phyloP scores from a whole-genome alignment of 2,797 vertebrate genomes.

The Trachurus trachurus region DNA sequence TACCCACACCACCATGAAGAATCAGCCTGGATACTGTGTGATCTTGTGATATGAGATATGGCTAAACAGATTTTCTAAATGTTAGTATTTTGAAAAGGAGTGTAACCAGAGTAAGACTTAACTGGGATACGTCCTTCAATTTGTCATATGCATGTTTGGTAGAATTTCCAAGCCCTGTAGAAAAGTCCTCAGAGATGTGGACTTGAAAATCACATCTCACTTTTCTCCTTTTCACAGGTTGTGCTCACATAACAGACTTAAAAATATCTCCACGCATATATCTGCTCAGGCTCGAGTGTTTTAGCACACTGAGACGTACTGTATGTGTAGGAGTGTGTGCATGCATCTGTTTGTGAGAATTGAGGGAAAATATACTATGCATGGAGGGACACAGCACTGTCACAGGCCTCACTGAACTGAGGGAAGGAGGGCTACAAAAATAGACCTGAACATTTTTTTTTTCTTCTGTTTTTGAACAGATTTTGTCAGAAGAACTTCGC shows the following conservation, averaged over 20 bases:
- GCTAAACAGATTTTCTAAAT: too few relatives aligned
- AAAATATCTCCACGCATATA: slow-evolving; percentile 52
- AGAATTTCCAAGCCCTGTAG: slow-evolving; percentile 18
- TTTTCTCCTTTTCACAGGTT: slow-evolving; percentile 43
- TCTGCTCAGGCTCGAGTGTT: slow-evolving; percentile 31
- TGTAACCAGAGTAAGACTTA: too few relatives aligned
- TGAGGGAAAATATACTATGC: background rate
- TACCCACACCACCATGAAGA: too few relatives aligned
- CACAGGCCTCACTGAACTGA: slow-evolving; percentile 28
- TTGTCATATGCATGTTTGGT: background rate
- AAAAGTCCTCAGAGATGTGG: slow-evolving; percentile 31
- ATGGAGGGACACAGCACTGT: slow-evolving; percentile 27
- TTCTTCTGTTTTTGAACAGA: background rate
- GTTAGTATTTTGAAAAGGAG: too few relatives aligned
- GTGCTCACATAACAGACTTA: slow-evolving; percentile 49
- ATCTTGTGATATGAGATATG: too few relatives aligned
- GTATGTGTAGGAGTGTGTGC: slow-evolving; percentile 20
- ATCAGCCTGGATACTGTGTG: too few relatives aligned
- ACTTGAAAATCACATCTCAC: slow-evolving; percentile 41
- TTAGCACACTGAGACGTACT: slow-evolving; percentile 35
- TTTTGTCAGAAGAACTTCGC: slow-evolving; percentile 4
- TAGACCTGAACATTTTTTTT: background rate
- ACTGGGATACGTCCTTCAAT: too few relatives aligned
- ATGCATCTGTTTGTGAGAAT: slow-evolving; percentile 3
- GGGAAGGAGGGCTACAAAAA: slow-evolving; percentile 12